Percentiles rank a stretch among this genome's conserved stretches.
These are phyloP conservation scores for Acrocephalus scirpaceus DNA, from an alignment of 2,797 vertebrate species.

Conservation along the genomic window DNA sequence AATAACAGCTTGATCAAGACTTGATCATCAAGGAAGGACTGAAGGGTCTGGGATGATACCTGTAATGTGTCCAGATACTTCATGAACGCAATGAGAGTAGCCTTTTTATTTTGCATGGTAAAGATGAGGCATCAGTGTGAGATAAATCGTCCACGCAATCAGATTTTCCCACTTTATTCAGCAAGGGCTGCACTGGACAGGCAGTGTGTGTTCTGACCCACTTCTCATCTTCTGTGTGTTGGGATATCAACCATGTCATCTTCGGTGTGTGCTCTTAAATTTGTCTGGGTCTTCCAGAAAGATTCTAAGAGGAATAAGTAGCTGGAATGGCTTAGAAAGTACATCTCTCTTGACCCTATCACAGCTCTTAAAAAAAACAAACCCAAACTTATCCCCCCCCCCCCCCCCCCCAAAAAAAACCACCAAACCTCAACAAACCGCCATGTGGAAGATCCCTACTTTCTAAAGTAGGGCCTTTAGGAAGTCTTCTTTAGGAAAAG, in stretches of 20 bases:
- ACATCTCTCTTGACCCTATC: not conserved
- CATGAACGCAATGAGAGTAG: not conserved
- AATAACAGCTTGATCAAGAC: not conserved
- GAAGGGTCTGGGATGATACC: rapidly evolving
- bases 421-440: no score
- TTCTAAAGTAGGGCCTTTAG: not conserved
- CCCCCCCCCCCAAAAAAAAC: not conserved
- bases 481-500: not conserved
- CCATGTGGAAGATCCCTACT: not conserved
- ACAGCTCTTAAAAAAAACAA: not conserved
- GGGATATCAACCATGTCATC: rapidly evolving
- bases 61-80: rapidly evolving
- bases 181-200: not conserved
- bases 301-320: not conserved
- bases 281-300: not conserved
- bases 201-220: not conserved
- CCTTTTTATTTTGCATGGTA: not conserved
- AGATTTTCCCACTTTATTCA: not conserved
- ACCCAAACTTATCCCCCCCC: no score
- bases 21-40: not conserved
- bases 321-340: not conserved
- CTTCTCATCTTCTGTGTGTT: not conserved
- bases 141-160: rapidly evolving
- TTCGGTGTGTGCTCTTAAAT: not conserved
- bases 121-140: not conserved